Evolutionary conservation across 2,113 vertebrate genomes (phyloP).

Genomic region (Brachypteracias leptosomus): DNA sequence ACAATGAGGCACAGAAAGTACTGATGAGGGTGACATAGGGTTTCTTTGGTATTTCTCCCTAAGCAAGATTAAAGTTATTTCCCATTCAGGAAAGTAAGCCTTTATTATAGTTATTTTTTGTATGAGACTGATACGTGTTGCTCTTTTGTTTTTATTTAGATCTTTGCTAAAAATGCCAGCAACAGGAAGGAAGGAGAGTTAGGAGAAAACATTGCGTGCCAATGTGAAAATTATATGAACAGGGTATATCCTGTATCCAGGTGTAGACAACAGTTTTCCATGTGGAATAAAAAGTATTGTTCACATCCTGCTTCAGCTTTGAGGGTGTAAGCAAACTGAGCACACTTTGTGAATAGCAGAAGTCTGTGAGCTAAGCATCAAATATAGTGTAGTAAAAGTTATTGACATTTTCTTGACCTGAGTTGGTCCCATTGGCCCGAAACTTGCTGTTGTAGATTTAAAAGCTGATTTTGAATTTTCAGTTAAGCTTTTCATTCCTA

Average conservation of each 20-base stretch:
- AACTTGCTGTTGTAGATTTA: not conserved
- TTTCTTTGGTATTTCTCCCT: not conserved
- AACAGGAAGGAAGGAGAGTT: not conserved
- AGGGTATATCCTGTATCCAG: not conserved
- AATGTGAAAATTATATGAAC: not conserved
- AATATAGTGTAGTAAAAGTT: not conserved
- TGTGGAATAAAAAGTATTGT: not conserved
- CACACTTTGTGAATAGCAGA: not conserved
- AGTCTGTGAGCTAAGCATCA: not conserved
- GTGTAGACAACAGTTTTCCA: not conserved
- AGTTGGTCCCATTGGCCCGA: not conserved
- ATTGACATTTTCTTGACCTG: not conserved
- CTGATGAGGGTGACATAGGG: not conserved
- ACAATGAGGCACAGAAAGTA: not conserved
- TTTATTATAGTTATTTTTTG: not conserved
- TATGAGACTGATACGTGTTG: not conserved
- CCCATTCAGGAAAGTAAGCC: not conserved
- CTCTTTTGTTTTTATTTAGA: not conserved
- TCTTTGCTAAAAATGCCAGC: not conserved
- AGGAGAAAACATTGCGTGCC: not conserved
- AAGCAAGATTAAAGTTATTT: not conserved
- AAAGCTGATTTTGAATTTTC: not conserved
- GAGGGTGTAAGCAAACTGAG: not conserved
- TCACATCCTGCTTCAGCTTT: not conserved
- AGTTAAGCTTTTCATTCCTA: not conserved